Evolutionary conservation across 2,888 invertebrate genomes (phyloP), one percentile per base, ranked within the genome.

Genomic region (Muscina levida): DNA sequence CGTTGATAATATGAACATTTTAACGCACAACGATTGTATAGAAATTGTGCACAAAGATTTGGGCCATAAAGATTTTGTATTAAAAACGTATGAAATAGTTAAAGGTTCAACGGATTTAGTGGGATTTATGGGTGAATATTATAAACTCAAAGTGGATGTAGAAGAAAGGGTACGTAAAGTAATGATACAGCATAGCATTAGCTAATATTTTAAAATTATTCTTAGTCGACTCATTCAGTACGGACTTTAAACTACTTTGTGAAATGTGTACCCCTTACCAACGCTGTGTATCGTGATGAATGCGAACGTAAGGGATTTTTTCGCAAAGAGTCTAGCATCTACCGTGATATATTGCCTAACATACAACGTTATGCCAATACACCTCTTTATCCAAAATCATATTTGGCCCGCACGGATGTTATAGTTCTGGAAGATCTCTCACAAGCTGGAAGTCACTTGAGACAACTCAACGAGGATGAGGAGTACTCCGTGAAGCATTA

Each of bases 111-210:
- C 72, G n/a, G 87, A 87, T 0, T 79, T 88, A 0, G 65, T 88
- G 57, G 89, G 89, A 0, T 90, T 86, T 71, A 87, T 89, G 88
- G 89, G 89, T 0, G 89, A 89, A 59, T 90, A 89, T 68, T 89
- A 86, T 57, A 87, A 85, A 13, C 67, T 89, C 1, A 26, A 66
- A 1, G 72, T 89, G 26, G 62, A 81, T 3, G 51, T 68, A 0
- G 31, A 53, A n/a, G 57, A 77, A 26, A 73, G 79, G 77, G 81
- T 79, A 37, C 39, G 46, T 67, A 31, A 31, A 31, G 8, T 11
- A n/a, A 3, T 24, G 22, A 31, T 31, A 31, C 31, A 31, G 31
- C 3, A 31, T 31, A 0, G 11, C 37, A 53, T n/a, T 17, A 62
- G 6, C n/a, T 31, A 13, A 53, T 3, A 66, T 44, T 42, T 39